A percentile compares a stretch with the other conserved stretches of the same genome.
Evolutionary conservation across 2,797 vertebrate genomes (phyloP).

Genomic region (Molossus alvarezi): DNA sequence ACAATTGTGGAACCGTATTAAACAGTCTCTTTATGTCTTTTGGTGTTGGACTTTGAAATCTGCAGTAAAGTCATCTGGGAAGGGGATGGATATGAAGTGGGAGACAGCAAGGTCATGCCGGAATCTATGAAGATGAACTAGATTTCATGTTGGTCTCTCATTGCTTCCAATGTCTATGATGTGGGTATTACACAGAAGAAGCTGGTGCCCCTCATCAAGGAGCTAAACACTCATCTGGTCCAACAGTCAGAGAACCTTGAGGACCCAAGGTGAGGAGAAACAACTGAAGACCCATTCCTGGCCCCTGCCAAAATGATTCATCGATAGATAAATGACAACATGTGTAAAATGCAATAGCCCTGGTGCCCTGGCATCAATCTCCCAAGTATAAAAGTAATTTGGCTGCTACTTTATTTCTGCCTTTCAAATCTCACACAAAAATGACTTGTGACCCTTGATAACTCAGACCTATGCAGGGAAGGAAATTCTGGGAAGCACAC

Average conservation of each 20-base stretch:
- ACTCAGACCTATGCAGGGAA: not conserved
- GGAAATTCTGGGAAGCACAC: not conserved
- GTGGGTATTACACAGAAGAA: not conserved
- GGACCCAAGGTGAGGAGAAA: not conserved
- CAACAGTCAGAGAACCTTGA: not conserved
- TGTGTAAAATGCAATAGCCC: not conserved
- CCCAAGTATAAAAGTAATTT: slow-evolving; percentile 58
- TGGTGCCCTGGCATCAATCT: not conserved
- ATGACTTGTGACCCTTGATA: slow-evolving; percentile 31
- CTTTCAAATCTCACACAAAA: slow-evolving; percentile 41
- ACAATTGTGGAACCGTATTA: not conserved
- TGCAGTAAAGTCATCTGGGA: not conserved
- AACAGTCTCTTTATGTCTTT: not conserved
- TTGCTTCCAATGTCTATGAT: not conserved
- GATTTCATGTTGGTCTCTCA: not conserved
- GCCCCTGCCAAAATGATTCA: not conserved
- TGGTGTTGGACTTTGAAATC: not conserved
- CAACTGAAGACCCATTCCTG: not conserved
- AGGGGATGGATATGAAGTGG: not conserved
- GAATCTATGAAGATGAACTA: not conserved
- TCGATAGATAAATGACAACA: slow-evolving; percentile 1
- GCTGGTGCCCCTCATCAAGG: not conserved
- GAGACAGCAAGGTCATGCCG: not conserved
- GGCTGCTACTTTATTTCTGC: slow-evolving; percentile 20
- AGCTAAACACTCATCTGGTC: not conserved